Conservation (phyloP, 2,888 invertebrate genomes). For the Caenorhabditis afra region DNA sequence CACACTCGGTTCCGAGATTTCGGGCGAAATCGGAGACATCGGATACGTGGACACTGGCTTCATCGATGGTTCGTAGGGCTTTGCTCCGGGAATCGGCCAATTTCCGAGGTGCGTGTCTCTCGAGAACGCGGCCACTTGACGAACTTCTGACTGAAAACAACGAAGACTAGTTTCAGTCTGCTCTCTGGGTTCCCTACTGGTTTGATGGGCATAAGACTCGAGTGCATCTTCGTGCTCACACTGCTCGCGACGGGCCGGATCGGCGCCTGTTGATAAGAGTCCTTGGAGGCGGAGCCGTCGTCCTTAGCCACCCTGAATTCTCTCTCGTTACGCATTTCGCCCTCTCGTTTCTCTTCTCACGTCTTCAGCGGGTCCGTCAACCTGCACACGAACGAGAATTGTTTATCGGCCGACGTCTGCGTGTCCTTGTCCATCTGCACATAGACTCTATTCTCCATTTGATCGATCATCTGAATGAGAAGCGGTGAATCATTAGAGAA, state of each 20-base stretch:
- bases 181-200: constrained; percentile 38
- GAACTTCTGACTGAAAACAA: constrained; percentile 53
- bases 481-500: constrained; percentile 2
- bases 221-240: constrained; percentile 57
- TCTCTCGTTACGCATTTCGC: not conserved
- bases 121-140: constrained; percentile 61
- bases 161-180: too few species aligned
- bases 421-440: constrained; percentile 80
- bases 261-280: constrained; percentile 46
- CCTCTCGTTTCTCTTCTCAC: constrained; percentile 10
- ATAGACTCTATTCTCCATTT: constrained; percentile 79
- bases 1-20: constrained; percentile 3
- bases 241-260: constrained; percentile 60
- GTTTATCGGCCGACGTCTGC: constrained; percentile 76
- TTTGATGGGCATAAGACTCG: constrained; percentile 53
- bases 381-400: constrained; percentile 79
- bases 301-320: constrained; percentile 38
- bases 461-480: constrained; percentile 73
- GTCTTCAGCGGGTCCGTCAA: constrained; percentile 64
- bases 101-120: constrained; percentile 69
- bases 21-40: constrained; percentile 35
- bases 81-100: constrained; percentile 73
- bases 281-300: constrained; percentile 23
- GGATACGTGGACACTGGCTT: constrained; percentile 65
- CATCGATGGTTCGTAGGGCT: constrained; percentile 66